Conservation (phyloP, 2,113 vertebrate species). For the Cyprinodon tularosa region DNA sequence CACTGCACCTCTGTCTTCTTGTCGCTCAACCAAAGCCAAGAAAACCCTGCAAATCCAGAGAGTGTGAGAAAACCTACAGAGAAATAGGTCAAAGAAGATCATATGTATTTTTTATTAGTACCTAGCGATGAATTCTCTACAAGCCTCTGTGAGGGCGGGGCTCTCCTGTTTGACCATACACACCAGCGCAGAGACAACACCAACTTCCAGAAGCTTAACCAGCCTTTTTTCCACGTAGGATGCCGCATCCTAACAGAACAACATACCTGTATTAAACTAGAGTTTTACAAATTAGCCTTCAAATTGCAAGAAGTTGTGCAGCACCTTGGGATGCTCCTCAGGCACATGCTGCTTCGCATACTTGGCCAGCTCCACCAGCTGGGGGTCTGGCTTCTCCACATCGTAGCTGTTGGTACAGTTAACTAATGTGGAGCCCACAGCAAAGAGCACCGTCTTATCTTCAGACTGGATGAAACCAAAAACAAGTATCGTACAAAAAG, state of each 20-base stretch:
- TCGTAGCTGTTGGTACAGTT: conserved; percentile 98
- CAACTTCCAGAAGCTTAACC: conserved; percentile 86
- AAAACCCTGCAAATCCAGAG: conserved; percentile 84
- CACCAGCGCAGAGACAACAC: conserved; percentile 90
- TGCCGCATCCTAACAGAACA: conserved; percentile 83
- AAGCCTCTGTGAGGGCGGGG: conserved; percentile 86
- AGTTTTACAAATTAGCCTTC: background rate
- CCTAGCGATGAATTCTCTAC: conserved; percentile 94
- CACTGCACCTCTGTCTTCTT: conserved; percentile 89
- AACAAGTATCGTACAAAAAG: background rate
- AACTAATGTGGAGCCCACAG: conserved; percentile 91
- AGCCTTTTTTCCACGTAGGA: conserved; percentile 86
- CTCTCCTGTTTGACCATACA: conserved; percentile 96
- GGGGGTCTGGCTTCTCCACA: conserved; percentile 90
- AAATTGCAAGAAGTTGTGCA: background rate
- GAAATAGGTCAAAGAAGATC: background rate
- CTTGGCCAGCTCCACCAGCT: conserved; percentile 97
- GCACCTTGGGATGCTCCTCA: conserved; percentile 95
- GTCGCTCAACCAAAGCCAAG: conserved; percentile 90
- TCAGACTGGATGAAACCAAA: conserved; percentile 81
- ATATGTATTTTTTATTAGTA: conserved; percentile 47
- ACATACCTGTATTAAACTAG: background rate
- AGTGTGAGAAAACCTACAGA: conserved; percentile 1
- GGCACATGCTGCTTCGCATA: conserved; percentile 97
- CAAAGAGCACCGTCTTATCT: conserved; percentile 93